Conservation (phyloP, 2,797 vertebrate species). For the Squalus acanthias region DNA sequence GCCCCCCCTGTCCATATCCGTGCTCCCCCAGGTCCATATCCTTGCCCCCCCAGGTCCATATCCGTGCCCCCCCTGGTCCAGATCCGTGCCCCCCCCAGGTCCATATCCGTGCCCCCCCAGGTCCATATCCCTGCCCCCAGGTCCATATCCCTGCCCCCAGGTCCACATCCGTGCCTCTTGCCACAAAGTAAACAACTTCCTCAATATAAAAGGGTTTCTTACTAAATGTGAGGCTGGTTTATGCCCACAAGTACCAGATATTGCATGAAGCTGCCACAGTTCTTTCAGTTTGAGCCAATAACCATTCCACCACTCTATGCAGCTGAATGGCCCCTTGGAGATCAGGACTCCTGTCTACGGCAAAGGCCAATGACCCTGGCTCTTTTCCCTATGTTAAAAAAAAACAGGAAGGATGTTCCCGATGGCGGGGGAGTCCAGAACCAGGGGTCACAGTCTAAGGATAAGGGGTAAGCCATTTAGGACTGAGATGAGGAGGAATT, state of each 20-base stretch:
- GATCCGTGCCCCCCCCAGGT: too few species aligned
- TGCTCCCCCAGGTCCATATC: too few species aligned
- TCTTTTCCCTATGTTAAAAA: not conserved
- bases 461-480: too few species aligned
- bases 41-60: too few species aligned
- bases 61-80: too few species aligned
- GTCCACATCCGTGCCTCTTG: not conserved
- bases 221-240: not conserved
- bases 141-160: not conserved
- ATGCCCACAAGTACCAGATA: not conserved
- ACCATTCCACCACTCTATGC: not conserved
- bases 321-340: not conserved
- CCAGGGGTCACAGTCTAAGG: too few species aligned
- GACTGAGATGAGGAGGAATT: too few species aligned
- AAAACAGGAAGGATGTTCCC: too few species aligned
- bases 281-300: not conserved
- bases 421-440: too few species aligned
- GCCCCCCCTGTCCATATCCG: too few species aligned
- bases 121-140: too few species aligned
- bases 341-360: not conserved
- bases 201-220: not conserved
- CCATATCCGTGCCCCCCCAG: too few species aligned
- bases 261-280: not conserved
- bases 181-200: not conserved
- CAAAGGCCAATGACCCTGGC: not conserved